These are phyloP conservation scores for Tipula unca DNA, from an alignment of 2,888 invertebrate species.

Conservation along the genomic window DNA sequence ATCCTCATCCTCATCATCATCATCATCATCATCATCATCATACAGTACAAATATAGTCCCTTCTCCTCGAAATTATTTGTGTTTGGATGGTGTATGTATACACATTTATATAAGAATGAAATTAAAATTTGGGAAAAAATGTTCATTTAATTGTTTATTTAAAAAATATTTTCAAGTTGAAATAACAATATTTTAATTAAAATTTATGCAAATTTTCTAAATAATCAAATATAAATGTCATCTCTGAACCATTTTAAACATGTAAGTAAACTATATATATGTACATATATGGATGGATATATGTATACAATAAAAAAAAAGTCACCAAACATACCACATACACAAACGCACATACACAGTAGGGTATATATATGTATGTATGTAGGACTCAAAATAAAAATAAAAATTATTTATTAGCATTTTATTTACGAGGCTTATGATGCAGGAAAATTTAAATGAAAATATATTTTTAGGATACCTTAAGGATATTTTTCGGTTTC, in stretches of 20 bases:
- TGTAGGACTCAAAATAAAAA: not conserved
- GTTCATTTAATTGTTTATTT: not conserved
- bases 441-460: conserved; percentile 9
- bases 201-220: not conserved
- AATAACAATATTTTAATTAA: not conserved
- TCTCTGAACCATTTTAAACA: not conserved
- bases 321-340: not conserved
- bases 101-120: not conserved
- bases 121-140: not conserved
- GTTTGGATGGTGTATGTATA: not conserved
- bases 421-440: not conserved
- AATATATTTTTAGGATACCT: conserved; percentile 20
- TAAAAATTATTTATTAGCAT: not conserved
- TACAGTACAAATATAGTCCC: not conserved
- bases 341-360: not conserved
- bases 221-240: not conserved
- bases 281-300: not conserved
- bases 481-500: conserved; percentile 20
- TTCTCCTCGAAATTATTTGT: not conserved
- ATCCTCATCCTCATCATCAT: not conserved
- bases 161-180: not conserved
- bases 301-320: not conserved
- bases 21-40: not conserved
- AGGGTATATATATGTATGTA: not conserved
- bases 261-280: not conserved